Evolutionary conservation across 2,888 invertebrate species (phyloP).

Genomic region (Aleiodes testaceus): DNA sequence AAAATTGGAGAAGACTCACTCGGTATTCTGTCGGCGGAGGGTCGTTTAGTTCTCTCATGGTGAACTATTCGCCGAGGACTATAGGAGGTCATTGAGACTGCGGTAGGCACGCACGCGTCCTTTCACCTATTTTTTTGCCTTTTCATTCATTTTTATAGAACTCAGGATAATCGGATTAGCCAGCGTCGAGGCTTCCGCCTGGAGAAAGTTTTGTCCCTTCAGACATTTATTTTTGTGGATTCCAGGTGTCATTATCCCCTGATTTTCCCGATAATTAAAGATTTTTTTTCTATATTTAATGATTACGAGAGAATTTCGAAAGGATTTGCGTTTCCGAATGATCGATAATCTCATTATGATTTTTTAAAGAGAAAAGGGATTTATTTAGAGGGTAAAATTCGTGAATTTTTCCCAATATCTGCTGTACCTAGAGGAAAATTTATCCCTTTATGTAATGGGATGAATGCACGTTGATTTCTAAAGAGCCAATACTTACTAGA

Average conservation of each 20-base stretch:
- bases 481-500: conserved; percentile 48
- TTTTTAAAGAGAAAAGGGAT: too few relatives aligned
- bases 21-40: conserved; percentile 31
- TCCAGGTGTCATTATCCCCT: not conserved
- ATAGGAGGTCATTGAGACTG: conserved; percentile 29
- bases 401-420: not conserved
- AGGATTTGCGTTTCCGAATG: too few relatives aligned
- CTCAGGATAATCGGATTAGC: conserved; percentile 65
- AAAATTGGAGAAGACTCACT: conserved; percentile 24
- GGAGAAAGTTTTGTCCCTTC: conserved; percentile 61
- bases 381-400: too few relatives aligned
- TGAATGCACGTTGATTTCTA: conserved; percentile 16
- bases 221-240: conserved; percentile 18
- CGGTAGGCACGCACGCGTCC: conserved; percentile 43
- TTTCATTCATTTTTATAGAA: conserved; percentile 54
- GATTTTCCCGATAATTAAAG: not conserved
- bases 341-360: too few relatives aligned
- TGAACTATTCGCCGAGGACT: conserved; percentile 13
- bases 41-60: conserved; percentile 22
- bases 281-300: too few relatives aligned
- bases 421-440: not conserved
- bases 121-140: conserved; percentile 42
- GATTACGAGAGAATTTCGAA: too few relatives aligned
- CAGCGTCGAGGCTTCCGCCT: conserved; percentile 58
- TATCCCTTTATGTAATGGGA: conserved; percentile 25